These are phyloP conservation scores for Alcis repandata DNA, from an alignment of 2,888 invertebrate species.

Conservation along the genomic window DNA sequence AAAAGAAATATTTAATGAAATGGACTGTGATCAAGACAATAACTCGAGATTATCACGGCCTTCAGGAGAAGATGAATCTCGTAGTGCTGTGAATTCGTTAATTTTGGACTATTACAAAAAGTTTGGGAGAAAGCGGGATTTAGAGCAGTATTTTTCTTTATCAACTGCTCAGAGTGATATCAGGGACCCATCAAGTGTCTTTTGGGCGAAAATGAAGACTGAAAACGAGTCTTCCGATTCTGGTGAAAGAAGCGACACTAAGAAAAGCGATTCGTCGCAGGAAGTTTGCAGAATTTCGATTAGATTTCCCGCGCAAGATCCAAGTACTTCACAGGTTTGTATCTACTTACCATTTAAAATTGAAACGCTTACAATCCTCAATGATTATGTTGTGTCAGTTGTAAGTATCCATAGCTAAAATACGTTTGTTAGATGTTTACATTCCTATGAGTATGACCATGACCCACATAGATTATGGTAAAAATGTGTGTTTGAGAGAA, in stretches of 20 bases:
- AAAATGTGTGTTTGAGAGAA: no score
- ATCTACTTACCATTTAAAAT: no score
- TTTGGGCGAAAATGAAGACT: slow-evolving; percentile 80
- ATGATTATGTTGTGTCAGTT: no score
- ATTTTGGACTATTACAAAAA: slow-evolving; percentile 90
- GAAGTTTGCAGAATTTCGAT: slow-evolving; percentile 81
- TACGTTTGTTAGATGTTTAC: no score
- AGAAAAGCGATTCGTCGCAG: slow-evolving; percentile 69
- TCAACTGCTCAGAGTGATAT: slow-evolving; percentile 78
- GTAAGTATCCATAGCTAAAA: no score
- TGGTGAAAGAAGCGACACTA: slow-evolving; percentile 60
- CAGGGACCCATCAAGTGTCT: slow-evolving; percentile 72
- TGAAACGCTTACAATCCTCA: no score
- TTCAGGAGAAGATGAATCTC: slow-evolving; percentile 52
- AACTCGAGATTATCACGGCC: slow-evolving; percentile 40
- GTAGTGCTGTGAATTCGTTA: slow-evolving; percentile 72
- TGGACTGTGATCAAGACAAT: slow-evolving; percentile 66
- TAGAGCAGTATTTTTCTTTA: slow-evolving; percentile 89
- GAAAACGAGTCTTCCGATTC: slow-evolving; percentile 78
- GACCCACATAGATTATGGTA: no score
- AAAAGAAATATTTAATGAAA: no score
- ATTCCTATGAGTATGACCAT: no score
- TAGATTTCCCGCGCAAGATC: slow-evolving; percentile 71
- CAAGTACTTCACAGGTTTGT: slow-evolving; percentile 67
- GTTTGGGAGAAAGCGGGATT: slow-evolving; percentile 88